A percentile compares a stretch with the other conserved stretches of the same genome.
Evolutionary conservation across 2,797 vertebrate genomes (phyloP).

Genomic region (Melanotaenia boesemani): DNA sequence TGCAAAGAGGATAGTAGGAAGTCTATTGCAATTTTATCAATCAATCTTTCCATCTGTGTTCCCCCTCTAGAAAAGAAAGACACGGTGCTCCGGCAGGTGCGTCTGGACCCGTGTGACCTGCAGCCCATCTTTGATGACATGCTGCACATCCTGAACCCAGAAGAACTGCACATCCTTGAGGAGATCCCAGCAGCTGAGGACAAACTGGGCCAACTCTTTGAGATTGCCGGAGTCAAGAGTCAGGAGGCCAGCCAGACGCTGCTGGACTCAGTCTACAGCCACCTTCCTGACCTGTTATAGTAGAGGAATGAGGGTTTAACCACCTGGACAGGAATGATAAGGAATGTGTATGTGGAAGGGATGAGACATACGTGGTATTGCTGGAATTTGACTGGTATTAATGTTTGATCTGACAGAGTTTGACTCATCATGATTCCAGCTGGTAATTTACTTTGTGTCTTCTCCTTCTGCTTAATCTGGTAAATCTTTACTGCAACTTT

Average conservation of each 20-base stretch:
- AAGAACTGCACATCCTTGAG: slow-evolving; percentile 93
- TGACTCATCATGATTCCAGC: slow-evolving; percentile 6
- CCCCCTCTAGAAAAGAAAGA: slow-evolving; percentile 93
- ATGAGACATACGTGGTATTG: slow-evolving; percentile 12
- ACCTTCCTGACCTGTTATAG: slow-evolving; percentile 95
- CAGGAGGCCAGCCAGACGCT: slow-evolving; percentile 98
- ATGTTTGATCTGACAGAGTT: slow-evolving; percentile 13
- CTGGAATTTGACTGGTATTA: slow-evolving; percentile 8
- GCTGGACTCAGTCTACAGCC: slow-evolving; percentile 97
- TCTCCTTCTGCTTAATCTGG: slow-evolving; percentile 16
- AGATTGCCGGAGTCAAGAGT: slow-evolving; percentile 96
- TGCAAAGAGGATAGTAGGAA: background rate
- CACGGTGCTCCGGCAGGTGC: slow-evolving; percentile 96
- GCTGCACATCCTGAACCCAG: slow-evolving; percentile 96
- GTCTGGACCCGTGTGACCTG: slow-evolving; percentile 95
- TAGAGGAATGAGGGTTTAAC: slow-evolving; percentile 1
- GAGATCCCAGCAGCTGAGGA: slow-evolving; percentile 93
- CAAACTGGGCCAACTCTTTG: slow-evolving; percentile 94
- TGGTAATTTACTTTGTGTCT: slow-evolving; percentile 6
- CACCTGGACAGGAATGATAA: background rate
- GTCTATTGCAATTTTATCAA: no score
- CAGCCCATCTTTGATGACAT: slow-evolving; percentile 99
- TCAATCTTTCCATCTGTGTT: background rate
- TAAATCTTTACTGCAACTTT: slow-evolving; percentile 12
- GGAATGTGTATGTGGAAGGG: slow-evolving; percentile 2